phyloP scores from a whole-genome alignment of 2,113 vertebrate genomes.

The Varanus komodoensis region DNA sequence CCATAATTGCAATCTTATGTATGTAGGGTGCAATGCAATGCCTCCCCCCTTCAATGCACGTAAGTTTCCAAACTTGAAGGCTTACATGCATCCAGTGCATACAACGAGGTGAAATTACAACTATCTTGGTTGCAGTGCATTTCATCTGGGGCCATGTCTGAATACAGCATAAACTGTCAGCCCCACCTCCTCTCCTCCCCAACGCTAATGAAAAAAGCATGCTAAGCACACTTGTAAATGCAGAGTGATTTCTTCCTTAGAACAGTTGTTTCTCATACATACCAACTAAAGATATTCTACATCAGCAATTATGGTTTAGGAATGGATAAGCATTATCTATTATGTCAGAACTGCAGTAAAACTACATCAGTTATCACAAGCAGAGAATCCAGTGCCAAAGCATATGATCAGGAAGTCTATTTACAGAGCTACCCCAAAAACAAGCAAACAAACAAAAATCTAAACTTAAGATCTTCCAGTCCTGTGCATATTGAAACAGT shows the following conservation, averaged over 20 bases:
- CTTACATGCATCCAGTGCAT: too few relatives aligned
- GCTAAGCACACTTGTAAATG: not conserved
- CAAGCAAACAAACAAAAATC: not conserved
- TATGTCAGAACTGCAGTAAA: not conserved
- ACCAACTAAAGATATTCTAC: not conserved
- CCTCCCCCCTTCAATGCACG: too few relatives aligned
- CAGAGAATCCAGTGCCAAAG: not conserved
- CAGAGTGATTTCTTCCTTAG: not conserved
- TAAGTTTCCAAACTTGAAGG: too few relatives aligned
- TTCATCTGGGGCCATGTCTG: too few relatives aligned
- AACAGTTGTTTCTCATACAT: not conserved
- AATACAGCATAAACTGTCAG: too few relatives aligned
- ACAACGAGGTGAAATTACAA: too few relatives aligned
- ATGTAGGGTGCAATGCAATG: not conserved
- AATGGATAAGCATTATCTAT: not conserved
- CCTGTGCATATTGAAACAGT: not conserved
- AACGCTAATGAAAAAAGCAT: not conserved
- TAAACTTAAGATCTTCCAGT: not conserved
- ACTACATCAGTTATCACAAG: not conserved
- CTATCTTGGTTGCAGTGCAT: too few relatives aligned
- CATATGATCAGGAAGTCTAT: not conserved
- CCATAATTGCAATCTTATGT: not conserved
- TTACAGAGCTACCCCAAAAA: not conserved
- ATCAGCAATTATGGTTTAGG: not conserved
- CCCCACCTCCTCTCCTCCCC: too few relatives aligned